Conservation (phyloP, 2,888 invertebrate genomes). For the Lacanobia oleracea region DNA sequence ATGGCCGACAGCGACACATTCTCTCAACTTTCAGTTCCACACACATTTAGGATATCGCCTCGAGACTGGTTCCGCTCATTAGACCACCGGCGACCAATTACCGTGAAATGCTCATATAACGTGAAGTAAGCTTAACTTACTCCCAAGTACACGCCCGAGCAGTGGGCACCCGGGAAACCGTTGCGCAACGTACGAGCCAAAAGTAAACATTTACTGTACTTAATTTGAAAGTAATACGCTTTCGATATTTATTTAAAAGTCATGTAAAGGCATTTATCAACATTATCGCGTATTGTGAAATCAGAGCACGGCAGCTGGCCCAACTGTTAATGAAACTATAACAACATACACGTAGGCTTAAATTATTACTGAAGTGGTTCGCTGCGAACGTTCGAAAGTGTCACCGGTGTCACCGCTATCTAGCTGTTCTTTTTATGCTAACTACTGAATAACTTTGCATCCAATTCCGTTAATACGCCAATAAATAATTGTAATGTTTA, state of each 20-base stretch:
- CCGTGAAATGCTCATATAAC: slow-evolving; percentile 42
- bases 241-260: slow-evolving; percentile 54
- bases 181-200: slow-evolving; percentile 47
- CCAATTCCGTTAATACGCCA: slow-evolving; percentile 14
- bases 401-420: slow-evolving; percentile 26
- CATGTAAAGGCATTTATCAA: slow-evolving; percentile 28
- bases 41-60: slow-evolving; percentile 32
- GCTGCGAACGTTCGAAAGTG: slow-evolving; percentile 23
- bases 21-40: slow-evolving; percentile 30
- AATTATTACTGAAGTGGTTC: slow-evolving; percentile 8
- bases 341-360: neutral
- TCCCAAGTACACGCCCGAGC: slow-evolving; percentile 27
- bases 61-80: slow-evolving; percentile 42
- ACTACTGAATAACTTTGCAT: slow-evolving; percentile 36
- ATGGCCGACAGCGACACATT: slow-evolving; percentile 31
- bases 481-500: slow-evolving; percentile 16
- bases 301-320: slow-evolving; percentile 9
- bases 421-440: slow-evolving; percentile 26
- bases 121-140: slow-evolving; percentile 19
- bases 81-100: slow-evolving; percentile 52
- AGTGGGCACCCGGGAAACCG: slow-evolving; percentile 14
- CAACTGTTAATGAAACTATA: slow-evolving; percentile 26
- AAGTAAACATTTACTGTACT: slow-evolving; percentile 51
- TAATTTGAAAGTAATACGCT: slow-evolving; percentile 58
- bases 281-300: slow-evolving; percentile 43